Percentiles rank a stretch among this genome's conserved stretches.
These are phyloP conservation scores for Actenoides hombroni DNA, from an alignment of 2,113 vertebrate genomes.

Conservation along the genomic window DNA sequence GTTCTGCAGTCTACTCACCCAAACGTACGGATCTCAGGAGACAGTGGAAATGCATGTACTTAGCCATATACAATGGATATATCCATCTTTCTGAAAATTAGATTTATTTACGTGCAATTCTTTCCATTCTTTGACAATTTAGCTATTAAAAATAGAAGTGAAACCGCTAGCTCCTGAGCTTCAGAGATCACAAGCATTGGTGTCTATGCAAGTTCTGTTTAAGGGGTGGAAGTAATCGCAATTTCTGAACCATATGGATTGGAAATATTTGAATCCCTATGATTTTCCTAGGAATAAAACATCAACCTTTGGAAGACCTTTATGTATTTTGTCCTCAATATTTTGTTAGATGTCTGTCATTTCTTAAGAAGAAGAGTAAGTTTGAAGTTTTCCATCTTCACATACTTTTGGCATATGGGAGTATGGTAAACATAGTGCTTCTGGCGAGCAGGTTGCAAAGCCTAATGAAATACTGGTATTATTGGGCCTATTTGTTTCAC, in stretches of 20 bases:
- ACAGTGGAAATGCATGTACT: neutral
- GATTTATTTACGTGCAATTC: neutral
- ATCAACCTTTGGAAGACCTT: neutral
- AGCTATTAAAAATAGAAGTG: neutral
- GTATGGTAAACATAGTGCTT: neutral
- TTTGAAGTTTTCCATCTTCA: neutral
- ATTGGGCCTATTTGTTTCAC: neutral
- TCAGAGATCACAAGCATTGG: neutral
- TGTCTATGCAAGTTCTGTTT: neutral
- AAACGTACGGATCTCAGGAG: accelerated
- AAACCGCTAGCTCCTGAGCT: neutral
- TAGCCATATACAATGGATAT: neutral
- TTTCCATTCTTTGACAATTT: neutral
- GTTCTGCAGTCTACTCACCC: neutral
- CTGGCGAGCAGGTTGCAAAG: neutral
- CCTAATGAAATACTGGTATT: neutral
- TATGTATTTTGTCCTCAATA: neutral
- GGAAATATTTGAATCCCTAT: neutral
- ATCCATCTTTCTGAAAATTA: neutral
- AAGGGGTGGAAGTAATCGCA: neutral
- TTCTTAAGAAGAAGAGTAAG: neutral
- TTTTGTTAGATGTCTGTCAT: neutral
- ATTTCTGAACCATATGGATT: neutral
- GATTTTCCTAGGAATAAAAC: neutral
- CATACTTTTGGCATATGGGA: neutral